Evolutionary conservation across 1,140 invertebrate genomes (phyloP).

Genomic region (Marisa cornuarietis): DNA sequence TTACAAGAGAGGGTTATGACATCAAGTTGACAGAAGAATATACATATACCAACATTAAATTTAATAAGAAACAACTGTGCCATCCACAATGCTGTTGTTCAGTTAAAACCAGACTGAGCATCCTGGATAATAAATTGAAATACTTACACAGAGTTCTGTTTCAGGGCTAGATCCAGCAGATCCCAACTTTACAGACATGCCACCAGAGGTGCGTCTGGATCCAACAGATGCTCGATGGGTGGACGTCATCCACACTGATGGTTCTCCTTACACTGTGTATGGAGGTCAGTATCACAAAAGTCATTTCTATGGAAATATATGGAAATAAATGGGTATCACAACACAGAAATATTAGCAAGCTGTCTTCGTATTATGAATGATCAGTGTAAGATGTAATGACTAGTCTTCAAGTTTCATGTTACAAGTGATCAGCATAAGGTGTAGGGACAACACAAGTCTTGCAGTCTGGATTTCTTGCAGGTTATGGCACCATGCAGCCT

Average conservation of each 20-base stretch:
- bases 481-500: conserved; percentile 48
- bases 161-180: conserved; percentile 77
- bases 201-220: conserved; percentile 64
- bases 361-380: not conserved
- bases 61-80: not conserved
- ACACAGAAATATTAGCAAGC: not conserved
- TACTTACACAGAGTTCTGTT: conserved; percentile 9
- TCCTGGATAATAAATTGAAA: not conserved
- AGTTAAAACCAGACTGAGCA: not conserved
- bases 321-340: conserved; percentile 28
- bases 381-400: not conserved
- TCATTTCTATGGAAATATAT: conserved; percentile 11
- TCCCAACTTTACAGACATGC: conserved; percentile 72
- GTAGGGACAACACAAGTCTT: too few species aligned
- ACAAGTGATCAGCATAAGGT: not conserved
- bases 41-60: not conserved
- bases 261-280: conserved; percentile 70
- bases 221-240: conserved; percentile 85
- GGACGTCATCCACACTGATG: conserved; percentile 95
- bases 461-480: conserved; percentile 28
- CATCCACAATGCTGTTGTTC: not conserved
- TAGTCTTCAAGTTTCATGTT: not conserved
- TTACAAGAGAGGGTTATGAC: not conserved
- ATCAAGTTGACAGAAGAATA: not conserved
- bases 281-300: conserved; percentile 31